These are phyloP conservation scores for Nasonia oneida DNA, from an alignment of 2,888 invertebrate species.

Conservation along the genomic window DNA sequence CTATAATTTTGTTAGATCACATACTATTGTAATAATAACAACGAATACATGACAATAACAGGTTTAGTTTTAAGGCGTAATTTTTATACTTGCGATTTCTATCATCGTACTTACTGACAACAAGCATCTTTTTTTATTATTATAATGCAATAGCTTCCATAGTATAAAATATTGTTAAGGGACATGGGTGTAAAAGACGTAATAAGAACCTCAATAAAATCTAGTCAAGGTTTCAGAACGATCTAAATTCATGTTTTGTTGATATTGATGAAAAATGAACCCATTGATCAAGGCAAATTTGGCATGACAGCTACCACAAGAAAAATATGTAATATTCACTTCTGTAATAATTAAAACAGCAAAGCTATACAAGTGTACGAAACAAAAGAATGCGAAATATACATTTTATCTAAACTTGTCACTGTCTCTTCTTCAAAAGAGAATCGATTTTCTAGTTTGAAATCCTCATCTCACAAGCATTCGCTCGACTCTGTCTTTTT, in stretches of 20 bases:
- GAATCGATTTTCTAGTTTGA: background rate
- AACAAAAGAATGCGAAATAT: constrained; percentile 38
- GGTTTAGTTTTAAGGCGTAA: background rate
- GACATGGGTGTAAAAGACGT: background rate
- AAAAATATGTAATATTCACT: background rate
- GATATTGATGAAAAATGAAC: background rate
- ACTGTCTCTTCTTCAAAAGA: background rate
- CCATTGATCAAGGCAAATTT: background rate
- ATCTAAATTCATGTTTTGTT: constrained; percentile 19
- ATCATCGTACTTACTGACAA: background rate
- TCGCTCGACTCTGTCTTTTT: background rate
- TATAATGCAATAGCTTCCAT: background rate
- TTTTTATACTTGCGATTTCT: background rate
- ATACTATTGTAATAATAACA: background rate
- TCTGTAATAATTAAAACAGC: background rate
- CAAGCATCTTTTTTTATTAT: background rate
- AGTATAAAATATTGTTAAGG: constrained; percentile 16
- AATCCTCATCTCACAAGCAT: background rate
- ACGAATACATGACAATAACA: constrained; percentile 4
- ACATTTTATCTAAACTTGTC: constrained; percentile 8
- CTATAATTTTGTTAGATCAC: background rate
- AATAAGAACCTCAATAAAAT: constrained; percentile 29
- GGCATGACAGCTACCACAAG: background rate
- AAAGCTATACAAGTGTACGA: background rate
- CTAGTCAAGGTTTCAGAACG: constrained; percentile 47